Conservation (phyloP, 2,888 invertebrate species). For the Macroteleia sp. region DNA sequence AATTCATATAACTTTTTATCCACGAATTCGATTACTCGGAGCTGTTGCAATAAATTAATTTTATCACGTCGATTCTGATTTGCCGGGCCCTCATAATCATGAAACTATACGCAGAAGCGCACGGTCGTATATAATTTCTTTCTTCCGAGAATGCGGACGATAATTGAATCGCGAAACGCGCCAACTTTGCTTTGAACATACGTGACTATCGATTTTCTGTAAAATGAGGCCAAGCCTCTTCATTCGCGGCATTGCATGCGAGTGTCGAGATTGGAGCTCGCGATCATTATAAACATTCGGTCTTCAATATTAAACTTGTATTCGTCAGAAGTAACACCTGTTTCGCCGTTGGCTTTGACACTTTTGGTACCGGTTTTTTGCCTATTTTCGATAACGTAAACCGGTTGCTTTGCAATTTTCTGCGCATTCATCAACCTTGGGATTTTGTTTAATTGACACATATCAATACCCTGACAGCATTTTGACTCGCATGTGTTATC, state of each 20-base stretch:
- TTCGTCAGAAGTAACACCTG: background rate
- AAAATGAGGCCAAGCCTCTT: conserved; percentile 46
- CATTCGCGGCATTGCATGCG: conserved; percentile 22
- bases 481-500: background rate
- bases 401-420: background rate
- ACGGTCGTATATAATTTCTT: background rate
- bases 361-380: conserved; percentile 1
- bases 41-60: too few relatives aligned
- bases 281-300: background rate
- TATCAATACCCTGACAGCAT: background rate
- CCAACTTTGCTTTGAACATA: conserved; percentile 7
- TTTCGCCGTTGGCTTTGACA: background rate
- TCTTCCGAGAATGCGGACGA: conserved; percentile 2
- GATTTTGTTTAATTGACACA: background rate
- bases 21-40: too few relatives aligned
- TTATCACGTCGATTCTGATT: background rate
- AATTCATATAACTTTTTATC: too few relatives aligned
- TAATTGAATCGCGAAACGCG: conserved; percentile 31
- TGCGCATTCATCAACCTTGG: background rate
- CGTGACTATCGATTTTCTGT: conserved; percentile 47
- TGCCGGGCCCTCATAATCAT: background rate
- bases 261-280: background rate
- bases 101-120: background rate
- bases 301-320: too few relatives aligned
- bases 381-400: background rate